Base-by-base conservation (phyloP, 1,140 invertebrate species). In the Calliphora vicina region DNA sequence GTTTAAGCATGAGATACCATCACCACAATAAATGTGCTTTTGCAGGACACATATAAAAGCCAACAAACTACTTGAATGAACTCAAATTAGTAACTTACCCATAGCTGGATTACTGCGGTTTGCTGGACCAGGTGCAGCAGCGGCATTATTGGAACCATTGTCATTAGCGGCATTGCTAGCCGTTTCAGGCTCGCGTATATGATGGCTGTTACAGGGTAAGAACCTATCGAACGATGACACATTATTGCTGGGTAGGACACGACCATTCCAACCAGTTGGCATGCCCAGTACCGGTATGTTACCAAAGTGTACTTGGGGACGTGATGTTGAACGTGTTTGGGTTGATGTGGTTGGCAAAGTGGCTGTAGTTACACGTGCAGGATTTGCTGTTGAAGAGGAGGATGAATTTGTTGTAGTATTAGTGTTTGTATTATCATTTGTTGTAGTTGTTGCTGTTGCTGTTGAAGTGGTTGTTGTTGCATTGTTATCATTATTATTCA, bases 281-380 rank as follows among this genome's bases (percentile, higher is more conserved):
- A 78, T 78, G 29, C 80, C 80, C 29, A 71, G 67, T 15, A 87
- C 84, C 61, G 85, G 90, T 83, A 85, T 20, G 80, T 81, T 84
- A 12, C 89, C 87, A 76, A 93, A 90, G 84, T 93, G 92, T 13
- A 94, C 93, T 83, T 94, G 94, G 5, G 94, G 94, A 43, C 94
- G 91, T 2, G 93, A 90, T 17, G 93, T 94, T 25, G 93, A 93
- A 10, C 94, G 91, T 13, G 94, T 94, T 86, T 94, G 93, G 8
- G 94, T 94, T 2, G 94, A 91, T 5, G 94, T 94, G 13, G 94
- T 94, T 74, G 94, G 93, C 87, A 94, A 92, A 15, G 94, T 95
- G 81, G 92, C 92, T 10, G 93, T 92, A 83, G 93, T 94, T 50
- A 92, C 93, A 84, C 93, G 91, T 23, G 93, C 92, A 87, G 93